Conservation (phyloP, 2,113 vertebrate species). For the Stercorarius parasiticus region DNA sequence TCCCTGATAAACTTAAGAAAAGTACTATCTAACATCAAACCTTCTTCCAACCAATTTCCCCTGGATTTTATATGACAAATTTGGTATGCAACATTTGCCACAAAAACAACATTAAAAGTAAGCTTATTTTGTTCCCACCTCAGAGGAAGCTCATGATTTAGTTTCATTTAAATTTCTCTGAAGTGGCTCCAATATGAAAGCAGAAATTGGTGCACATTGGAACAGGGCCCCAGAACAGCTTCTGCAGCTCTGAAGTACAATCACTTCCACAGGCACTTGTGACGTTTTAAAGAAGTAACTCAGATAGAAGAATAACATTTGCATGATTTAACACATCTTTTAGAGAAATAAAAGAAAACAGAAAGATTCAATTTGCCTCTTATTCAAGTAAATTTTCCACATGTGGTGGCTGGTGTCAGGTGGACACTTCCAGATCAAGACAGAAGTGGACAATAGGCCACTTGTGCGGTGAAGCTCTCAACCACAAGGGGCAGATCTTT, state of each 20-base stretch:
- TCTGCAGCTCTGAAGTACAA: not conserved
- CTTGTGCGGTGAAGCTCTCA: not conserved
- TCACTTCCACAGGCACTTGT: not conserved
- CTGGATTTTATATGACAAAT: not conserved
- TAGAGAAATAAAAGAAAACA: not conserved
- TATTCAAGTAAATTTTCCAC: not conserved
- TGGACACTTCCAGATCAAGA: not conserved
- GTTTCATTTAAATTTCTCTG: not conserved
- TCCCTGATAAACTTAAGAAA: not conserved
- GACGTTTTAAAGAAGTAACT: not conserved
- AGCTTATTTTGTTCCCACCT: not conserved
- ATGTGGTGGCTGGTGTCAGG: not conserved
- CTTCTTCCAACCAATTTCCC: not conserved
- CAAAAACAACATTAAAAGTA: not conserved
- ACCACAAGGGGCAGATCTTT: rapidly evolving
- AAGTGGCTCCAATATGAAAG: not conserved
- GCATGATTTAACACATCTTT: not conserved
- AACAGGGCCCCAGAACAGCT: not conserved
- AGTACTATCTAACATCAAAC: not conserved
- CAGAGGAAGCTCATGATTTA: not conserved
- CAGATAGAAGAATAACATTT: not conserved
- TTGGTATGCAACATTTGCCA: not conserved
- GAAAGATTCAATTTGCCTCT: not conserved
- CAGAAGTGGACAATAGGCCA: not conserved
- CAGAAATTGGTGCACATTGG: not conserved